Percentiles rank a stretch among this genome's conserved stretches.
These are phyloP conservation scores for Callimico goeldii DNA, from an alignment of 2,797 vertebrate species.

Conservation along the genomic window DNA sequence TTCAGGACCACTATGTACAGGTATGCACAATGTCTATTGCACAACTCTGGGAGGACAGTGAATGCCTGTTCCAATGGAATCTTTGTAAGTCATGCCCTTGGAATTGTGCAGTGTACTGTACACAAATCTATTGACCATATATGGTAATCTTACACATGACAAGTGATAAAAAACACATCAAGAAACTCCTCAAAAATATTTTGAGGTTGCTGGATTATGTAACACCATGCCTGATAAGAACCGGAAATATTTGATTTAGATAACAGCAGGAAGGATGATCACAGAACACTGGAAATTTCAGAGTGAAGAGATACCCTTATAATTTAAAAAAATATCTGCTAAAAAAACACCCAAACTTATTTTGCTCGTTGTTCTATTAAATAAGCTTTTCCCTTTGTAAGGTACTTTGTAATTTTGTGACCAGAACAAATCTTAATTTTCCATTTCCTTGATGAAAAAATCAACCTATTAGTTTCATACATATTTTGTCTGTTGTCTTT, in stretches of 20 bases:
- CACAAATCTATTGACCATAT: not conserved
- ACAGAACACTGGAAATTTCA: not conserved
- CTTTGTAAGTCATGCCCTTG: not conserved
- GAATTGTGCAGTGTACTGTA: not conserved
- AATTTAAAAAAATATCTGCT: not conserved
- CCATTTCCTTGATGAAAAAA: not conserved
- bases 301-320: not conserved
- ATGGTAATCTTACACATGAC: not conserved
- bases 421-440: not conserved
- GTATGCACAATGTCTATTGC: not conserved
- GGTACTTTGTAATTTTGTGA: not conserved
- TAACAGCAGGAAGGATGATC: not conserved
- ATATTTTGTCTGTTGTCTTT: not conserved
- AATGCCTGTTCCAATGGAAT: not conserved
- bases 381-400: not conserved
- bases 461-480: not conserved
- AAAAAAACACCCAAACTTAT: not conserved
- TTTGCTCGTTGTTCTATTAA: not conserved
- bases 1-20: rapidly evolving
- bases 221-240: not conserved
- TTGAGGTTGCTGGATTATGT: not conserved
- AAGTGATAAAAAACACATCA: not conserved
- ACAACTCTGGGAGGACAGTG: not conserved
- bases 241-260: not conserved
- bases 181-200: not conserved